phyloP scores from a whole-genome alignment of 92 coral and sea anemone genomes.

The Ricordea florida region DNA sequence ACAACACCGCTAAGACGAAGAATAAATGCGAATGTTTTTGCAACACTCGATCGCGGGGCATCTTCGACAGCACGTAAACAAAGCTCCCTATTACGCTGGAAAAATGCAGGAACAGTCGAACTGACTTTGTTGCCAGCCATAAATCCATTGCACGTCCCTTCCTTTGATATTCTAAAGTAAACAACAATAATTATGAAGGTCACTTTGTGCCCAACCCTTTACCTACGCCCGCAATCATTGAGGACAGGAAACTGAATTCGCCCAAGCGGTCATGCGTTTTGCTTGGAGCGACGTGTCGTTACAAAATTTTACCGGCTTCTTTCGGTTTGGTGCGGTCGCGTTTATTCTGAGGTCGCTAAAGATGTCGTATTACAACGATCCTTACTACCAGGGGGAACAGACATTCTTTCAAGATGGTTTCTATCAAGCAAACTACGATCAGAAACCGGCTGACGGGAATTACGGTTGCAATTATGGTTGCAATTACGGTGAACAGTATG shows the following conservation, averaged over 20 bases:
- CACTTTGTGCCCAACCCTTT: background rate
- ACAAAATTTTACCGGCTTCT: background rate
- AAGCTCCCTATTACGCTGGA: slow-evolving; percentile 42
- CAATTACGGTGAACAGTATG: slow-evolving; percentile 8
- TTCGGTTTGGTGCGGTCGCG: too few relatives aligned
- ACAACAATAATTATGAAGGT: background rate
- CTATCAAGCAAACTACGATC: slow-evolving; percentile 46
- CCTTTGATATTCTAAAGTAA: background rate
- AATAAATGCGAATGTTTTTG: slow-evolving; percentile 13
- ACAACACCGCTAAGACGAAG: slow-evolving; percentile 27
- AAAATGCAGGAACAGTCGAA: slow-evolving; percentile 36
- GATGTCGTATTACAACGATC: slow-evolving; percentile 65
- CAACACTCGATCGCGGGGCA: slow-evolving; percentile 13
- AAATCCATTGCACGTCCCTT: slow-evolving; percentile 4
- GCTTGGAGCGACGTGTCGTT: slow-evolving; percentile 2
- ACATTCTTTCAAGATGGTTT: slow-evolving; percentile 90
- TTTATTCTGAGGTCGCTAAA: too few relatives aligned
- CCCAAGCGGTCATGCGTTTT: slow-evolving; percentile 34
- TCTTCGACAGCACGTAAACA: slow-evolving; percentile 42
- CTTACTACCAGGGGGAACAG: slow-evolving; percentile 64
- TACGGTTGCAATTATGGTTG: slow-evolving; percentile 27
- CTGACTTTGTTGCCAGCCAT: slow-evolving; percentile 29
- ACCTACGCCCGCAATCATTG: slow-evolving; percentile 15
- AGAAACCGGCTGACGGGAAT: slow-evolving; percentile 5
- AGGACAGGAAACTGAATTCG: background rate